Evolutionary conservation across 2,888 invertebrate genomes (phyloP).

Genomic region (Coelogynopora nodosa): DNA sequence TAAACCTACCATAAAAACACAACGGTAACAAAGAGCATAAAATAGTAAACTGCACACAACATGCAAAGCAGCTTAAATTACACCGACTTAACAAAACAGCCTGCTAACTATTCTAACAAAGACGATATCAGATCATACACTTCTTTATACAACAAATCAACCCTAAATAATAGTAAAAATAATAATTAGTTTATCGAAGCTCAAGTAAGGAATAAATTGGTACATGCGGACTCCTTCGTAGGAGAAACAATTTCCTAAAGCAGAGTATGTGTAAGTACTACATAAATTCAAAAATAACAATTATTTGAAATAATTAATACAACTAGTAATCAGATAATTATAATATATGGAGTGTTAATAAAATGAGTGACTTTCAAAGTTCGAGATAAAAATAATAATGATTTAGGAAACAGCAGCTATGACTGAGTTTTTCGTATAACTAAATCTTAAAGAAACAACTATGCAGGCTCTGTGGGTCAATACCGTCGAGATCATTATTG

Average conservation of each 20-base stretch:
- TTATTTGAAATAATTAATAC: neutral
- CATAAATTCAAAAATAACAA: too few relatives aligned
- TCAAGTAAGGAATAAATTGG: neutral
- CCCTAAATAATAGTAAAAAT: neutral
- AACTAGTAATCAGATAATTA: neutral
- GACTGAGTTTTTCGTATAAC: too few relatives aligned
- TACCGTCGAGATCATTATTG: too few relatives aligned
- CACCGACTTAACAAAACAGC: slow-evolving; percentile 25
- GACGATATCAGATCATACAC: neutral
- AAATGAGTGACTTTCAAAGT: too few relatives aligned
- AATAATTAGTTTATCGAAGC: neutral
- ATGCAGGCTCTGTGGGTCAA: too few relatives aligned
- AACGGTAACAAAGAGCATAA: slow-evolving; percentile 7
- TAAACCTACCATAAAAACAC: slow-evolving; percentile 24
- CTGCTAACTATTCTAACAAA: neutral
- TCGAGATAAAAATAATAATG: neutral
- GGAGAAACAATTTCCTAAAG: neutral
- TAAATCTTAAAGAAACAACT: too few relatives aligned
- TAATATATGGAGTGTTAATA: neutral
- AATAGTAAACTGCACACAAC: neutral
- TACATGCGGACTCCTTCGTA: neutral
- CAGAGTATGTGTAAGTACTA: too few relatives aligned
- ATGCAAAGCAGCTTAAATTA: slow-evolving; percentile 31
- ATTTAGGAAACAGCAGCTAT: too few relatives aligned
- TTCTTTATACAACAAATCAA: slow-evolving; percentile 24